Percentiles rank a stretch among this genome's conserved stretches.
Evolutionary conservation across 1,140 invertebrate genomes (phyloP).

Genomic region (Drosophila trapezifrons): DNA sequence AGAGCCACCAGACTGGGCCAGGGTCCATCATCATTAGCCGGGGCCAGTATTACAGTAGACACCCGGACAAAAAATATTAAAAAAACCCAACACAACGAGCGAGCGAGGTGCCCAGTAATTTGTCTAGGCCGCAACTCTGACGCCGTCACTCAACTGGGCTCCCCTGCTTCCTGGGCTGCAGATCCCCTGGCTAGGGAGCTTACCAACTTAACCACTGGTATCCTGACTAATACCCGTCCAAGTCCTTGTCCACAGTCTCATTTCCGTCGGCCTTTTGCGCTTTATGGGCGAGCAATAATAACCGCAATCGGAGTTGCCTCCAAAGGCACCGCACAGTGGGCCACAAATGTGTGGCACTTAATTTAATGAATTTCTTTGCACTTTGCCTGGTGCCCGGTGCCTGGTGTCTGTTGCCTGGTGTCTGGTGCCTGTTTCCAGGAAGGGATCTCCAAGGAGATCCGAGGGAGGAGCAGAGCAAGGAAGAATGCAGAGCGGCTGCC

Average conservation of each 20-base stretch:
- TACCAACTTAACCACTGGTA: constrained; percentile 7
- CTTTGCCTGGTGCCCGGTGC: constrained; percentile 56
- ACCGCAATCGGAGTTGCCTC: constrained; percentile 44
- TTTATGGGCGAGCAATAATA: constrained; percentile 56
- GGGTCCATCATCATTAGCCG: constrained; percentile 46
- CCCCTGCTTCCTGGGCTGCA: not conserved
- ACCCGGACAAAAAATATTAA: constrained; percentile 16
- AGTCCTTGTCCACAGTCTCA: constrained; percentile 33
- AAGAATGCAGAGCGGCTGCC: constrained; percentile 36
- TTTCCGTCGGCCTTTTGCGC: constrained; percentile 29
- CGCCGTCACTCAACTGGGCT: constrained; percentile 50
- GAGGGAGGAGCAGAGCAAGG: not conserved
- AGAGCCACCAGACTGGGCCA: constrained; percentile 10
- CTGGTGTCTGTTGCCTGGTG: not conserved
- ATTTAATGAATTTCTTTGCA: constrained; percentile 83
- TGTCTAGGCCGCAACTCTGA: constrained; percentile 47
- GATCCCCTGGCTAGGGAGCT: not conserved
- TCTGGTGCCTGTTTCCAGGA: constrained; percentile 26
- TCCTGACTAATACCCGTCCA: constrained; percentile 13
- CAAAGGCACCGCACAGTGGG: constrained; percentile 68
- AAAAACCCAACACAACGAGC: not conserved
- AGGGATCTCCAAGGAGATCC: constrained; percentile 15
- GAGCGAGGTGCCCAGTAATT: constrained; percentile 49
- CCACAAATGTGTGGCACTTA: constrained; percentile 81
- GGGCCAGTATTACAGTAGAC: constrained; percentile 38